Evolutionary conservation across 2,888 invertebrate genomes (phyloP), one percentile per base, ranked within the genome.

Genomic region (Lingula anatina): DNA sequence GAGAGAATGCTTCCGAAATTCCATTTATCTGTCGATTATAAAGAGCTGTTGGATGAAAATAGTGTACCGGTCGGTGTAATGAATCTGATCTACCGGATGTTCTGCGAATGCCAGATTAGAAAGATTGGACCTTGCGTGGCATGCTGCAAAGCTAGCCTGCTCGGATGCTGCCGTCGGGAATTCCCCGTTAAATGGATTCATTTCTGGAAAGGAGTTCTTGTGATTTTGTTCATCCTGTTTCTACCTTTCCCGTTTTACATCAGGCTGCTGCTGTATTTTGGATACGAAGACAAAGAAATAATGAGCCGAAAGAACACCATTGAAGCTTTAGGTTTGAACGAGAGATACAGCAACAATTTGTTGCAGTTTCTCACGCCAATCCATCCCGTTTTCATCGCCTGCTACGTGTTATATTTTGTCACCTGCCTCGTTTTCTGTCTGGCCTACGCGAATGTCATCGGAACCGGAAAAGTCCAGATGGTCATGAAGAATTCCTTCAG

Each of bases 241-340:
- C 48, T 72, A 2, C 75, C 75, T 0, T 41, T 67, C 5, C 72
- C 73, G 1, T 72, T 62, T 51, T 75, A 72, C 53, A 39, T 68
- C 12, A 55, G 75, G 3, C 53, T 70, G 5, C 50, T 65, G 23
- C 57, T 73, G 40, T 73, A 68, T 55, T 73, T 71, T 50, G 54
- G 51, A 21, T 75, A 62, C 46, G 75, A 75, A 52, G 48, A 63
- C 24, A 56, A 63, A 3, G 73, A 72, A 51, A 55, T 73, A n/a
- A 26, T 38, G 5, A 26, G 54, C 2, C 52, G 73, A 15, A 53
- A 61, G 24, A 23, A 43, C 2, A 53, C 65, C 2, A 56, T 65
- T 4, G 37, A 45, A 0, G 35, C 50, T 2, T 45, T 68, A 1
- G 61, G 61, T 3, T 49, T 71, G 20, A 43, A 49, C 2, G 55